A percentile compares a stretch with the other conserved stretches of the same genome.
Conservation (phyloP, 2,888 invertebrate genomes). For the Hofmannophila pseudospretella region DNA sequence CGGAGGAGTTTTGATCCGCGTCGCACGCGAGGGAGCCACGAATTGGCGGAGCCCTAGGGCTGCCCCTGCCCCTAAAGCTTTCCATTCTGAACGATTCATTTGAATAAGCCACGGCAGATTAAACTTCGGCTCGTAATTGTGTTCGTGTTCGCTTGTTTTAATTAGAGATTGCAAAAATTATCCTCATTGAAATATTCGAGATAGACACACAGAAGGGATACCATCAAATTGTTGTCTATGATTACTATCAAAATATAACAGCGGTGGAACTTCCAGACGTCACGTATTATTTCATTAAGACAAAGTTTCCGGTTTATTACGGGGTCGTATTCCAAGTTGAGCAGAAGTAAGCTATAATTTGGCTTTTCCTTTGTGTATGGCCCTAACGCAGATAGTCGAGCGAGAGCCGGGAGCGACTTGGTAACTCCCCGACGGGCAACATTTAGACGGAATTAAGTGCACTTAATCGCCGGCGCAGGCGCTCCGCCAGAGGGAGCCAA, state of each 20-base stretch:
- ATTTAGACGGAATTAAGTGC: conserved; percentile 70
- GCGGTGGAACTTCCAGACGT: not conserved
- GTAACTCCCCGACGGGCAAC: conserved; percentile 52
- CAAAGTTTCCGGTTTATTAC: conserved; percentile 8
- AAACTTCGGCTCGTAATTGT: conserved; percentile 14
- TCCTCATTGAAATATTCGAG: too few relatives aligned
- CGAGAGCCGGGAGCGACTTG: conserved; percentile 31
- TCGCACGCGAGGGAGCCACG: conserved; percentile 26
- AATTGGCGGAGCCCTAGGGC: conserved; percentile 28
- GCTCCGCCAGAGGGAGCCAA: conserved; percentile 48
- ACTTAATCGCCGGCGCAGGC: conserved; percentile 65
- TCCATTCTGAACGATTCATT: conserved; percentile 22
- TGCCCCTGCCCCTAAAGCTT: conserved; percentile 18
- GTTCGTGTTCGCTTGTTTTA: conserved; percentile 9
- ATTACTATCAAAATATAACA: too few relatives aligned
- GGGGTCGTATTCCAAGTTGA: conserved; percentile 8
- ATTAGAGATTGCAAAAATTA: conserved; percentile 6
- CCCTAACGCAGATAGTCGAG: conserved; percentile 12
- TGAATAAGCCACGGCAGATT: conserved; percentile 31
- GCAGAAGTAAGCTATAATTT: conserved; percentile 6
- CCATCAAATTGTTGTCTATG: too few relatives aligned
- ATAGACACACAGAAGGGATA: too few relatives aligned
- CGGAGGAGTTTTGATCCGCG: conserved; percentile 28
- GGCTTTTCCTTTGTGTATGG: conserved; percentile 12
- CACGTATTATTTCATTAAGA: conserved; percentile 1